Evolutionary conservation across 2,888 invertebrate genomes (phyloP).

Genomic region (Auanema sp.): DNA sequence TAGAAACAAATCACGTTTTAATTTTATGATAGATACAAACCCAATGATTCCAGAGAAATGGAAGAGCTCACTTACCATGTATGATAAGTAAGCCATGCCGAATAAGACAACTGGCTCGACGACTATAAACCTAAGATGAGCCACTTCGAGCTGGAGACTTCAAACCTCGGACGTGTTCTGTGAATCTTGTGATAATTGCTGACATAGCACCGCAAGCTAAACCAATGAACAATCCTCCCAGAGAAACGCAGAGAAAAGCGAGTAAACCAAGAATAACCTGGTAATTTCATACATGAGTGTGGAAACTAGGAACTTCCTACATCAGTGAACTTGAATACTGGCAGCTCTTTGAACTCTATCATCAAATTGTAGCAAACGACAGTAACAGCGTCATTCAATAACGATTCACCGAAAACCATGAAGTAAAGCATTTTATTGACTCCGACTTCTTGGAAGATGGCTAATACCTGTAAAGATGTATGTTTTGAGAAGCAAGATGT

Average conservation of each 20-base stretch:
- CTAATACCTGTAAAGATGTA: slow-evolving; percentile 36
- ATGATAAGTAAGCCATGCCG: slow-evolving; percentile 69
- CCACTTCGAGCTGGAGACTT: no score
- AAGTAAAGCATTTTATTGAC: slow-evolving; percentile 71
- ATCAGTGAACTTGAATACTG: slow-evolving; percentile 51
- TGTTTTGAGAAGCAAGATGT: slow-evolving; percentile 1
- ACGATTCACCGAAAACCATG: slow-evolving; percentile 71
- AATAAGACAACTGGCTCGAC: slow-evolving; percentile 70
- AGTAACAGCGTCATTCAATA: slow-evolving; percentile 71
- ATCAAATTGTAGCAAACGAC: slow-evolving; percentile 70
- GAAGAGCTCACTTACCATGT: slow-evolving; percentile 70
- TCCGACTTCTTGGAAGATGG: slow-evolving; percentile 66
- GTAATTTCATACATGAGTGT: slow-evolving; percentile 5
- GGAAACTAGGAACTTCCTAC: slow-evolving; percentile 32
- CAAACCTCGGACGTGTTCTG: slow-evolving; percentile 60
- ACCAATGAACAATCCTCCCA: slow-evolving; percentile 69
- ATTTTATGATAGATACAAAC: no score
- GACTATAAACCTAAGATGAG: slow-evolving; percentile 64
- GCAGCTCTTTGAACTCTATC: slow-evolving; percentile 65
- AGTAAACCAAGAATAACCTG: slow-evolving; percentile 67
- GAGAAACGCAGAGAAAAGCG: slow-evolving; percentile 69
- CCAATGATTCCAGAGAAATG: slow-evolving; percentile 71
- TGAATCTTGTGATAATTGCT: slow-evolving; percentile 66
- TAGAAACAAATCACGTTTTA: no score
- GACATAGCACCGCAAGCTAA: slow-evolving; percentile 68